phyloP scores from a whole-genome alignment of 2,797 vertebrate genomes.

The Merluccius polli region DNA sequence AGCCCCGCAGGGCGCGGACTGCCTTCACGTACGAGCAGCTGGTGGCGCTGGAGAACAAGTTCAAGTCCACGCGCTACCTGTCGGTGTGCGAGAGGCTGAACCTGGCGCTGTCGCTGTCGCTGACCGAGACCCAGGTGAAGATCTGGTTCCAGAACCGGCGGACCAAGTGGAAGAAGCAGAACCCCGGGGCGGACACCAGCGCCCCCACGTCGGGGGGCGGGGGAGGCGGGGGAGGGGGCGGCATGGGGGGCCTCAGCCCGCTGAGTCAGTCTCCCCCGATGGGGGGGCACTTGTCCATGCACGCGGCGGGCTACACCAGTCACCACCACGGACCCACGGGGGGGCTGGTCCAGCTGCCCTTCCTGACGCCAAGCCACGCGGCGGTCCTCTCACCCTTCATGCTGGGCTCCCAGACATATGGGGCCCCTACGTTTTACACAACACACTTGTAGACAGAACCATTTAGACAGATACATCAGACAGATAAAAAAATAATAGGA shows the following conservation, averaged over 20 bases:
- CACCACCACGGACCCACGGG: constrained; percentile 77
- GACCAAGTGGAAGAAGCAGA: constrained; percentile 97
- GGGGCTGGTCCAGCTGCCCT: constrained; percentile 92
- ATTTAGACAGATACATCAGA: background rate
- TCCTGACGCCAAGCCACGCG: constrained; percentile 85
- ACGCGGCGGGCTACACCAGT: constrained; percentile 76
- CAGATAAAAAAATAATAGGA: background rate
- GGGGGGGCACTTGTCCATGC: constrained; percentile 86
- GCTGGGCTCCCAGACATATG: constrained; percentile 91
- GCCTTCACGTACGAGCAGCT: constrained; percentile 96
- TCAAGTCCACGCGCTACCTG: constrained; percentile 92
- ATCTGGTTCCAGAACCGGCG: constrained; percentile 95
- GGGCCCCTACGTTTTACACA: constrained; percentile 90
- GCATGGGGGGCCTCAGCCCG: constrained; percentile 82
- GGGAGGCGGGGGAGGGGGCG: constrained; percentile 57
- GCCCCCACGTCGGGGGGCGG: constrained; percentile 76
- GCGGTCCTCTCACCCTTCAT: constrained; percentile 95
- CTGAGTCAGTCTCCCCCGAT: constrained; percentile 91
- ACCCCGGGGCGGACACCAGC: constrained; percentile 90
- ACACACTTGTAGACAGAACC: constrained; percentile 83
- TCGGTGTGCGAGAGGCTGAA: constrained; percentile 93
- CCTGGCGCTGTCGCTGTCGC: constrained; percentile 87
- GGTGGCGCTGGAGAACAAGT: constrained; percentile 93
- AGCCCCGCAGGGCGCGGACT: constrained; percentile 88
- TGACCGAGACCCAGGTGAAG: constrained; percentile 94